Evolutionary conservation across 2,888 invertebrate species (phyloP).

Genomic region (Gastracanthus pulcherrimus): DNA sequence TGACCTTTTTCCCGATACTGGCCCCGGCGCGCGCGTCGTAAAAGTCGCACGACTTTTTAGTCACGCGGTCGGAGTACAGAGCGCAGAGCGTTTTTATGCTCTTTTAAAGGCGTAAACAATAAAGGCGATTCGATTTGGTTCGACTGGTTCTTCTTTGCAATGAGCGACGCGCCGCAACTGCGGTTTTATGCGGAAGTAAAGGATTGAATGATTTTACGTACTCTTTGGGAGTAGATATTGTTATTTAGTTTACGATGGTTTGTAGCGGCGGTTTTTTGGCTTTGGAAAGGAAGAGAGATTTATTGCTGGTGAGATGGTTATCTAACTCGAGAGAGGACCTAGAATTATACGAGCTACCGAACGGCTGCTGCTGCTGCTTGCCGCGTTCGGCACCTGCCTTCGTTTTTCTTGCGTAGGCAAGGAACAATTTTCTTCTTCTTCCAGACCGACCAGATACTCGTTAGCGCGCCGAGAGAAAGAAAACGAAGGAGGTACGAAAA

Average conservation of each 20-base stretch:
- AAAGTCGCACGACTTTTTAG: no score
- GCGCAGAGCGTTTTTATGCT: background rate
- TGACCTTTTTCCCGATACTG: constrained; percentile 30
- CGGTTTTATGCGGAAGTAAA: background rate
- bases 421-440: background rate
- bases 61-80: constrained; percentile 12
- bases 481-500: no score
- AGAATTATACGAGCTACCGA: background rate
- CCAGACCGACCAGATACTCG: no score
- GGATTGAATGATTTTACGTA: no score
- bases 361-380: no score
- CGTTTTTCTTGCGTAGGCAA: background rate
- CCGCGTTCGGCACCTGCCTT: constrained; percentile 6
- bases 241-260: background rate
- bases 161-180: background rate
- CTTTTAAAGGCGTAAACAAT: background rate
- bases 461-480: background rate
- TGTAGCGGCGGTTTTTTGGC: background rate
- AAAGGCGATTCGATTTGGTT: background rate
- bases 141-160: no score
- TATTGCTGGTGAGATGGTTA: background rate
- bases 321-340: background rate
- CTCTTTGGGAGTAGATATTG: background rate
- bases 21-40: background rate
- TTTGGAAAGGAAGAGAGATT: no score